A percentile compares a stretch with the other conserved stretches of the same genome.
Conservation (phyloP, 2,797 vertebrate species). For the Smutsia temminckii region DNA sequence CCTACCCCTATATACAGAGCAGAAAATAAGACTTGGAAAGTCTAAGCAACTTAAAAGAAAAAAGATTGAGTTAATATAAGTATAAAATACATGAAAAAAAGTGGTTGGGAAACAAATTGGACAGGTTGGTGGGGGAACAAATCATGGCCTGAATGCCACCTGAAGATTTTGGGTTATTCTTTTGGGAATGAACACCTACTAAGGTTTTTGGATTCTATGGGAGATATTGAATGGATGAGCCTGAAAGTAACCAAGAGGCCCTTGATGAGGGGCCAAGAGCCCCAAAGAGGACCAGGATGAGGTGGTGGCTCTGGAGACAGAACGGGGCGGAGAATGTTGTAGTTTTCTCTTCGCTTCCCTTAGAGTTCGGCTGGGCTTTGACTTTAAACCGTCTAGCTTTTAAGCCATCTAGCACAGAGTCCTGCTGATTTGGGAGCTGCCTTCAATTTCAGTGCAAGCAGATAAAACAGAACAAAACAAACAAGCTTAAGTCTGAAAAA, state of each 20-base stretch:
- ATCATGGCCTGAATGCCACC: accelerated
- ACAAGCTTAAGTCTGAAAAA: background rate
- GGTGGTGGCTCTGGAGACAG: background rate
- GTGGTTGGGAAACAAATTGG: background rate
- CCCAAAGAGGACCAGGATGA: accelerated
- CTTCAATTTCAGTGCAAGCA: background rate
- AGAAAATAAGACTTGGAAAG: slow-evolving; percentile 15
- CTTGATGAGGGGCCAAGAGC: background rate
- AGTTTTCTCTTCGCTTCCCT: background rate
- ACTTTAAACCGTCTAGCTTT: background rate
- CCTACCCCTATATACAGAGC: background rate
- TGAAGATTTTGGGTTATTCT: background rate
- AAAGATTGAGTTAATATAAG: background rate
- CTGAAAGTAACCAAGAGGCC: no score
- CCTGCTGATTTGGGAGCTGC: background rate
- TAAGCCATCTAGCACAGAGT: background rate
- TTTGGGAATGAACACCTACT: background rate
- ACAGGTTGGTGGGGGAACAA: background rate
- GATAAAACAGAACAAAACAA: background rate
- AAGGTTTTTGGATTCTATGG: background rate
- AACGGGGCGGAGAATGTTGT: accelerated
- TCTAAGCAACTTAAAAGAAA: background rate
- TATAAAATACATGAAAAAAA: background rate
- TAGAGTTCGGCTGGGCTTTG: background rate
- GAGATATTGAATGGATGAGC: background rate